Percentiles rank a stretch among this genome's conserved stretches.
Evolutionary conservation across 2,797 vertebrate species (phyloP).

Genomic region (Sebastolobus altivelis): DNA sequence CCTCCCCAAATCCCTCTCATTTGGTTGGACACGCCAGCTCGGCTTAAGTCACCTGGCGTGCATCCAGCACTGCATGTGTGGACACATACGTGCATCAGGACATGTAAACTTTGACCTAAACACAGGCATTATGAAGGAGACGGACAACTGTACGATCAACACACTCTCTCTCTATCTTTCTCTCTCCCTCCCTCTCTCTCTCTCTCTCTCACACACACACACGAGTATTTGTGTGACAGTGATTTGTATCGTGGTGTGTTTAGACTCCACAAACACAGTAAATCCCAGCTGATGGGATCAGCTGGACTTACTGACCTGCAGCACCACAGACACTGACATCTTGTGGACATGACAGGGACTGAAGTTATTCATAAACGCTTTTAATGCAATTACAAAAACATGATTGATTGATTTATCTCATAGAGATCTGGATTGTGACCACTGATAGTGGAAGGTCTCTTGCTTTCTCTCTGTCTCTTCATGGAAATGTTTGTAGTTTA

Average conservation of each 20-base stretch:
- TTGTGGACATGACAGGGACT: slow-evolving; percentile 59
- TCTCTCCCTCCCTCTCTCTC: too few species aligned
- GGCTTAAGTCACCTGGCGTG: slow-evolving; percentile 59
- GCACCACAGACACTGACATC: slow-evolving; percentile 66
- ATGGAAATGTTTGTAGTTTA: not conserved
- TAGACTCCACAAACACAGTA: slow-evolving; percentile 44
- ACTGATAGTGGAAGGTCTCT: not conserved
- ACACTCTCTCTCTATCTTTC: not conserved
- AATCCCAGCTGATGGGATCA: slow-evolving; percentile 76
- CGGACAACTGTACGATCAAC: not conserved
- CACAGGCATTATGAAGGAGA: not conserved
- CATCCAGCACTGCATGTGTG: slow-evolving; percentile 5
- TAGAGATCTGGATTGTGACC: not conserved
- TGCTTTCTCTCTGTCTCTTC: not conserved
- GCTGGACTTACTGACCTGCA: slow-evolving; percentile 56
- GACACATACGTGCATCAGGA: not conserved
- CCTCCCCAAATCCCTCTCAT: slow-evolving; percentile 61
- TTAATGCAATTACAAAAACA: slow-evolving; percentile 8
- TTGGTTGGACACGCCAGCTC: slow-evolving; percentile 51
- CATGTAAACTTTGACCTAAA: slow-evolving; percentile 7
- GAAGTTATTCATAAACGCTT: slow-evolving; percentile 5
- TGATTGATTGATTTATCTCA: slow-evolving; percentile 10
- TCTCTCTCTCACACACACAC: not conserved
- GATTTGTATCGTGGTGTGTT: slow-evolving; percentile 58
- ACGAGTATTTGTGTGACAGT: slow-evolving; percentile 24